Evolutionary conservation across 1,140 invertebrate species (phyloP).

Genomic region (Ephestia elutella): DNA sequence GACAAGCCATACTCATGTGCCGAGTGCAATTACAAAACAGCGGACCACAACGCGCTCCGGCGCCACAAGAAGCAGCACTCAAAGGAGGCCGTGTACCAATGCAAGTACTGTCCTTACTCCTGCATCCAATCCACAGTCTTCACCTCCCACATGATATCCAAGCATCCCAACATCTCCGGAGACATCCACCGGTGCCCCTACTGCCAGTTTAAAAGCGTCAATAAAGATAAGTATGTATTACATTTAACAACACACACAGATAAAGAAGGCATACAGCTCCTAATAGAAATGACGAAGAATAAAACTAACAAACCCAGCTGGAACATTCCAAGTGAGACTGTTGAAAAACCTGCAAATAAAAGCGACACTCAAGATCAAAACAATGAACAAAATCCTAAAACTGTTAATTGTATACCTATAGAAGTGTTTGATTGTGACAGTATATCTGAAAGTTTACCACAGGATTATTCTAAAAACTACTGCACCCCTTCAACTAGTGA

Average conservation of each 20-base stretch:
- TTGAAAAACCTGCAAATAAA: slow-evolving; percentile 31
- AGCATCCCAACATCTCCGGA: slow-evolving; percentile 72
- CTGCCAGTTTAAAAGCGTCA: slow-evolving; percentile 74
- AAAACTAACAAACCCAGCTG: slow-evolving; percentile 53
- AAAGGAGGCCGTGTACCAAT: slow-evolving; percentile 82
- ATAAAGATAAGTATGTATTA: slow-evolving; percentile 69
- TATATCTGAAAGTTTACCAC: slow-evolving; percentile 46
- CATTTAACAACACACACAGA: slow-evolving; percentile 64
- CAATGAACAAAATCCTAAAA: slow-evolving; percentile 35
- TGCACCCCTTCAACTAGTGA: slow-evolving; percentile 34
- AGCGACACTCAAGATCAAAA: slow-evolving; percentile 26
- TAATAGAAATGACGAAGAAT: slow-evolving; percentile 50
- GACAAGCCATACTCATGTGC: slow-evolving; percentile 89
- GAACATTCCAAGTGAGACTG: slow-evolving; percentile 55
- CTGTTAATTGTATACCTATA: slow-evolving; percentile 56
- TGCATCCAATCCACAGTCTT: slow-evolving; percentile 80
- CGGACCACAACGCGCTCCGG: slow-evolving; percentile 88
- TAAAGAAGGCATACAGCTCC: slow-evolving; percentile 52
- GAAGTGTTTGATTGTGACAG: slow-evolving; percentile 66
- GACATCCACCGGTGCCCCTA: slow-evolving; percentile 72
- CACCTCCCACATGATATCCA: slow-evolving; percentile 76
- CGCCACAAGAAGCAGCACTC: slow-evolving; percentile 86
- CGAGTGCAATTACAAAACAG: slow-evolving; percentile 82
- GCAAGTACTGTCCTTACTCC: slow-evolving; percentile 80
- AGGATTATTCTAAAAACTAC: slow-evolving; percentile 54